Evolutionary conservation across 2,797 vertebrate species (phyloP).

Genomic region (Heteromormyrus szaboi): DNA sequence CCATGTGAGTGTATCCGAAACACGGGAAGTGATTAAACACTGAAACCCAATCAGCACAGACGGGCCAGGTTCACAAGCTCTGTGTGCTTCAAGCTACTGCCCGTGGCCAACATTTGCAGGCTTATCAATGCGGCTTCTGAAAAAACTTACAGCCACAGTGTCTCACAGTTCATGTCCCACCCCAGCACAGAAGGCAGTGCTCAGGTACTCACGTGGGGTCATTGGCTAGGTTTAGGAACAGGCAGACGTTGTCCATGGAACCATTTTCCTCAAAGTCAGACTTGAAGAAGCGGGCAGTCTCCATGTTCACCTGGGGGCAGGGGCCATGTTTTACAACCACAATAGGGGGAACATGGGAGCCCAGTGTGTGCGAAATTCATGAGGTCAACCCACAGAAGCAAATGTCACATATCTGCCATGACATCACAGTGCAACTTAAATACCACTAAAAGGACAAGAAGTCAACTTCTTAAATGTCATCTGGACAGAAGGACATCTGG

Average conservation of each 20-base stretch:
- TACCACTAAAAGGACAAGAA: not conserved
- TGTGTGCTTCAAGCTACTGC: not conserved
- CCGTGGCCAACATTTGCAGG: not conserved
- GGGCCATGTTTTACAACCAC: not conserved
- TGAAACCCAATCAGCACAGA: not conserved
- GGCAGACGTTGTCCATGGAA: constrained; percentile 70
- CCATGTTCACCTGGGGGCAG: constrained; percentile 65
- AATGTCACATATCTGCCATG: not conserved
- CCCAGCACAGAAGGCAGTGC: not conserved
- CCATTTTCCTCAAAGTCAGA: constrained; percentile 70
- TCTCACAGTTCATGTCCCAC: not conserved
- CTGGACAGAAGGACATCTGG: not conserved
- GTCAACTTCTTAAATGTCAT: not conserved
- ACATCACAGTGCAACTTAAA: not conserved
- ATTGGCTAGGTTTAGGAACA: constrained; percentile 68
- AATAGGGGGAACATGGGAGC: not conserved
- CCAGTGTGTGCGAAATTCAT: not conserved
- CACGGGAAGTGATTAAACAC: not conserved
- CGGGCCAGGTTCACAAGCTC: not conserved
- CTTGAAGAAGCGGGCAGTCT: constrained; percentile 70
- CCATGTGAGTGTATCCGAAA: not conserved
- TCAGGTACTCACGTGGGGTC: constrained; percentile 61
- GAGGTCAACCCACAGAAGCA: not conserved
- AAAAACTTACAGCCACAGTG: not conserved
- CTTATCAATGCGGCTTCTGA: not conserved